A percentile compares a stretch with the other conserved stretches of the same genome.
These are phyloP conservation scores for Edolisoma coerulescens DNA, from an alignment of 2,113 vertebrate genomes.

Conservation along the genomic window DNA sequence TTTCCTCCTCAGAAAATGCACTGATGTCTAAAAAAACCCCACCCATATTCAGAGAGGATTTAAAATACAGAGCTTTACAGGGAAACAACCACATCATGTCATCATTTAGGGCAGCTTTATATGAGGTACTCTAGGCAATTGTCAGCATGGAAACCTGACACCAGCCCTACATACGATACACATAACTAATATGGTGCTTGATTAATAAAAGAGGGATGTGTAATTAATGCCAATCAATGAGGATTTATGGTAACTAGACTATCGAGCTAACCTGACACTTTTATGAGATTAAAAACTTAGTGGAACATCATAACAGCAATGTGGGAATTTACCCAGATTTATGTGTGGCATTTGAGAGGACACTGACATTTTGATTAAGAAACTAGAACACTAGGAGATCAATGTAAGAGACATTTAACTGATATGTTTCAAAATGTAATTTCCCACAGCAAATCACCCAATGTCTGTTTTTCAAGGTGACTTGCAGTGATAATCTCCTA, in stretches of 20 bases:
- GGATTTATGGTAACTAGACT: neutral
- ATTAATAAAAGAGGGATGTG: neutral
- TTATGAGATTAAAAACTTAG: neutral
- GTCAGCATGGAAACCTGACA: neutral
- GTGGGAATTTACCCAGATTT: neutral
- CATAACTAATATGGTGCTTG: neutral
- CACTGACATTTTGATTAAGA: neutral
- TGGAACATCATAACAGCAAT: rapidly evolving
- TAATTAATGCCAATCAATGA: neutral
- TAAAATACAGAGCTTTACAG: neutral
- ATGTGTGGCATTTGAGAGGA: neutral
- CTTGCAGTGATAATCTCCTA: neutral
- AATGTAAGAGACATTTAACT: neutral
- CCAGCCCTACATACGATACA: neutral
- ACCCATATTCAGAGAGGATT: neutral
- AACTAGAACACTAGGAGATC: neutral
- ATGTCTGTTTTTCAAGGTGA: neutral
- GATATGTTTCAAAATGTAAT: neutral
- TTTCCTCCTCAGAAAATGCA: neutral
- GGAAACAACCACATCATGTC: neutral
- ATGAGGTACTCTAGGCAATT: neutral
- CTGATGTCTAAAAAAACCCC: neutral
- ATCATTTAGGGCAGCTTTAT: neutral
- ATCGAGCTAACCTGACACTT: neutral
- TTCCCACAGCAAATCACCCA: neutral